phyloP scores from a whole-genome alignment of 2,888 invertebrate genomes.

The Gisinianus flammeolus region DNA sequence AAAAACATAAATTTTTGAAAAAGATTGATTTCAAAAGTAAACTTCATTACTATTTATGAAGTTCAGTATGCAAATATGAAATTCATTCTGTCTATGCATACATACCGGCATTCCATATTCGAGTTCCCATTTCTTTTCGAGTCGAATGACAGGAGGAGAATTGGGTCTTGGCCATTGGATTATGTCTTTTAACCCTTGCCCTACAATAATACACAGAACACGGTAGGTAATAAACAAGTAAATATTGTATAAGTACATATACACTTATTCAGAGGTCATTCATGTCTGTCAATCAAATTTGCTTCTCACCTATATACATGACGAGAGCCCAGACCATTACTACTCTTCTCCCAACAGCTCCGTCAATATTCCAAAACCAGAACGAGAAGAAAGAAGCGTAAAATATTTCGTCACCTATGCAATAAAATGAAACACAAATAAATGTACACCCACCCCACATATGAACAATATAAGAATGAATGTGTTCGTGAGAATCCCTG shows the following conservation, averaged over 20 bases:
- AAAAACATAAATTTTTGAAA: no score
- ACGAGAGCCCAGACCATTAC: constrained; percentile 81
- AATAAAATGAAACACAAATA: no score
- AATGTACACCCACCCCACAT: no score
- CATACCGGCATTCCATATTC: constrained; percentile 95
- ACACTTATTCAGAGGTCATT: neutral
- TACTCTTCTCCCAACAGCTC: constrained; percentile 81
- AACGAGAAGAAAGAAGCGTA: constrained; percentile 76
- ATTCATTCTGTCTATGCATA: neutral
- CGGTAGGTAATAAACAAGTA: neutral
- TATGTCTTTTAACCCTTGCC: constrained; percentile 87
- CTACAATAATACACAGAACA: constrained; percentile 64
- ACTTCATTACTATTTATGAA: no score
- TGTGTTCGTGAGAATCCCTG: no score
- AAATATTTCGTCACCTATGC: neutral
- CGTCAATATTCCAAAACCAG: constrained; percentile 89
- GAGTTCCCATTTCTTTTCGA: constrained; percentile 86
- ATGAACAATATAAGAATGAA: no score
- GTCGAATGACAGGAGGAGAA: constrained; percentile 77
- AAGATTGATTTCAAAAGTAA: no score
- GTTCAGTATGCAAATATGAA: neutral
- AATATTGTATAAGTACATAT: neutral
- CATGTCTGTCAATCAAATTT: neutral
- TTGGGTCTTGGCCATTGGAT: constrained; percentile 85
- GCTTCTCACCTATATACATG: constrained; percentile 78